Percentiles rank a stretch among this genome's conserved stretches.
Conservation (phyloP, 2,888 invertebrate species). For the Philereme transversata region DNA sequence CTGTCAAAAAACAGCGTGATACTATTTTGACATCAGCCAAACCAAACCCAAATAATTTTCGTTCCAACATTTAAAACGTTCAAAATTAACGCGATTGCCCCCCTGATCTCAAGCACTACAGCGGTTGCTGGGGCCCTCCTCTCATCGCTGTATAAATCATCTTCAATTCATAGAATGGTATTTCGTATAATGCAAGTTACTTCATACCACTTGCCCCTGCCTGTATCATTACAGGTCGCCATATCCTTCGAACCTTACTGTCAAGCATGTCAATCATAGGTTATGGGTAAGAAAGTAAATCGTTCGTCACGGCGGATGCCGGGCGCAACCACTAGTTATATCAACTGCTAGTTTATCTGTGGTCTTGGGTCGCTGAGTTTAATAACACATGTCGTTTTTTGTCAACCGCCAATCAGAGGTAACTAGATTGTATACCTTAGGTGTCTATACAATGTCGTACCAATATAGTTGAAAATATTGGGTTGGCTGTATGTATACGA, state of each 20-base stretch:
- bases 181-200: too few species aligned
- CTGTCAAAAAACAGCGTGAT: too few species aligned
- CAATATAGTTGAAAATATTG: neutral
- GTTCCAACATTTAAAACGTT: too few species aligned
- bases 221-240: slow-evolving; percentile 17
- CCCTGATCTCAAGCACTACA: too few species aligned
- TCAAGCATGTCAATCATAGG: slow-evolving; percentile 37
- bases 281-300: slow-evolving; percentile 41
- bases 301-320: slow-evolving; percentile 51
- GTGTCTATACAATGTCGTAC: slow-evolving; percentile 15
- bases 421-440: slow-evolving; percentile 41
- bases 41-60: too few species aligned
- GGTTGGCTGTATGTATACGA: slow-evolving; percentile 16
- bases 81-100: too few species aligned
- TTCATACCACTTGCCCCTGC: slow-evolving; percentile 11
- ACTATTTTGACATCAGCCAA: too few species aligned
- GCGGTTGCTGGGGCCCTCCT: too few species aligned
- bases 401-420: slow-evolving; percentile 69
- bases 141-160: too few species aligned
- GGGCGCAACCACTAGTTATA: slow-evolving; percentile 39
- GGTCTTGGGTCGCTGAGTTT: slow-evolving; percentile 62
- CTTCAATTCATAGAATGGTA: too few species aligned
- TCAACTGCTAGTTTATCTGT: slow-evolving; percentile 19
- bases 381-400: slow-evolving; percentile 57
- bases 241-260: slow-evolving; percentile 27